A percentile compares a stretch with the other conserved stretches of the same genome.
phyloP scores from a whole-genome alignment of 2,888 invertebrate genomes.

The Cosmia trapezina region DNA sequence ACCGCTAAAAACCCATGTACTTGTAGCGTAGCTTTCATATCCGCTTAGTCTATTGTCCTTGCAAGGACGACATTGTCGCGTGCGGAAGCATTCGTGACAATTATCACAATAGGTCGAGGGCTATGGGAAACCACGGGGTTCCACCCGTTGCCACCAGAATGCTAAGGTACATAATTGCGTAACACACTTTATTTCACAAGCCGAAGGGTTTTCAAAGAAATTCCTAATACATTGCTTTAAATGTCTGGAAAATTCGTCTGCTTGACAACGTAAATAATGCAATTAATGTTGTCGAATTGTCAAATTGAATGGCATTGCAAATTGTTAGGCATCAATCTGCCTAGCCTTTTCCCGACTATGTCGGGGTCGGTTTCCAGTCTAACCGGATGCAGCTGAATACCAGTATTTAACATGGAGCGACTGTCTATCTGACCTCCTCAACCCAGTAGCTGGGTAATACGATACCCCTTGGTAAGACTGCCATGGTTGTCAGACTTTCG shows the following conservation, averaged over 20 bases:
- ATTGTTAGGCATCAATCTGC: too few species aligned
- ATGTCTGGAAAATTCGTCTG: background rate
- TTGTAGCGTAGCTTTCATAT: background rate
- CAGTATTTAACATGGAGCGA: too few species aligned
- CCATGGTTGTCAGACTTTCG: too few species aligned
- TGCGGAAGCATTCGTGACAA: conserved; percentile 66
- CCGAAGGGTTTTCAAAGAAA: background rate
- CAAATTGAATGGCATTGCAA: background rate
- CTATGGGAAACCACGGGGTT: conserved; percentile 31
- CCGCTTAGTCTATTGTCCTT: conserved; percentile 30
- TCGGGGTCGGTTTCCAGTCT: too few species aligned
- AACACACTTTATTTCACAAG: background rate
- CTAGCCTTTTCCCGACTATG: too few species aligned
- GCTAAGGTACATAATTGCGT: conserved; percentile 40
- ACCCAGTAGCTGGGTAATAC: too few species aligned
- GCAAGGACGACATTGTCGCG: conserved; percentile 58
- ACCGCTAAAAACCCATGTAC: background rate
- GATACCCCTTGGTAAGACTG: too few species aligned
- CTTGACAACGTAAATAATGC: background rate
- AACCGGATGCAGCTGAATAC: too few species aligned
- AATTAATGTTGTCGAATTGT: background rate
- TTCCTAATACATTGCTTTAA: background rate
- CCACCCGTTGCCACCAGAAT: conserved; percentile 24
- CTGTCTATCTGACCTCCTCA: too few species aligned
- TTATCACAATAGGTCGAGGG: conserved; percentile 53